These are phyloP conservation scores for Psilanteris sp. DNA, from an alignment of 1,140 invertebrate species.

Conservation along the genomic window DNA sequence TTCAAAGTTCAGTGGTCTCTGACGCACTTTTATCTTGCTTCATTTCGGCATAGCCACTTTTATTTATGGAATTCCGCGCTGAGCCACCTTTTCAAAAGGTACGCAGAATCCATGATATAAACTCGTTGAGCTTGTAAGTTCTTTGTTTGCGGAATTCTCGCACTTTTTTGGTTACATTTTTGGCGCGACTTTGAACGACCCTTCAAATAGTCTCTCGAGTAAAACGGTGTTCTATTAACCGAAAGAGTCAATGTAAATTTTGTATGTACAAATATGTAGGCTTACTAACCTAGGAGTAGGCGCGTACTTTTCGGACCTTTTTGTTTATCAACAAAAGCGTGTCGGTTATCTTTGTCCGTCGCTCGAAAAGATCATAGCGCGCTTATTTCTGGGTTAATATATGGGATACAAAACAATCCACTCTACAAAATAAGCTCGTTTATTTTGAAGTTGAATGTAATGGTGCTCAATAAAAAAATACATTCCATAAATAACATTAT, in stretches of 20 bases:
- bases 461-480: too few species aligned
- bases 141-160: constrained; percentile 9
- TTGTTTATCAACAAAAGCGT: too few species aligned
- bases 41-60: constrained; percentile 29
- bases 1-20: constrained; percentile 72
- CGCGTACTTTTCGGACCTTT: too few species aligned
- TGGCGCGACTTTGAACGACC: constrained; percentile 2
- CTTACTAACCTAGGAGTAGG: too few species aligned
- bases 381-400: too few species aligned
- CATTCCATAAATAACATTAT: too few species aligned
- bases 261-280: too few species aligned
- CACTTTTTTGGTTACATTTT: constrained; percentile 19
- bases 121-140: not conserved
- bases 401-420: too few species aligned
- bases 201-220: constrained; percentile 5
- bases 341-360: too few species aligned
- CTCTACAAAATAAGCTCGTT: too few species aligned
- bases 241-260: constrained; percentile 2
- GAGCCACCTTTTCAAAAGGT: constrained; percentile 13
- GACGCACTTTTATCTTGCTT: constrained; percentile 46
- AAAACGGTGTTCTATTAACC: not conserved
- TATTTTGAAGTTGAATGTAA: too few species aligned
- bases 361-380: too few species aligned
- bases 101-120: constrained; percentile 2
- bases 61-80: constrained; percentile 21